A percentile compares a stretch with the other conserved stretches of the same genome.
Conservation (phyloP, 2,888 invertebrate genomes). For the Erebia ligea region DNA sequence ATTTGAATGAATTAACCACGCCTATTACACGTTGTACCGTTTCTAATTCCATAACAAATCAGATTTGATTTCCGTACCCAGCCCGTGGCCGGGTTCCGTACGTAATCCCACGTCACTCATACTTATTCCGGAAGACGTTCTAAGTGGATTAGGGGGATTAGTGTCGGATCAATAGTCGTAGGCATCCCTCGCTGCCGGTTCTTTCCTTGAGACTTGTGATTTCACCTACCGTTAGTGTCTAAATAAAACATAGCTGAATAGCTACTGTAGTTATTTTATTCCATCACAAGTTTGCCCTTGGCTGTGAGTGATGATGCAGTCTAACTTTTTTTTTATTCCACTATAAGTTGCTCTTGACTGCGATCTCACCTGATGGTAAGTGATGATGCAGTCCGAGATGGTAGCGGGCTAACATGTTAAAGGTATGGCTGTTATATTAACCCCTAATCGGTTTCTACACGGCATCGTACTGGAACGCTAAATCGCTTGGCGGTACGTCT, state of each 20-base stretch:
- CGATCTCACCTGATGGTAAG: too few relatives aligned
- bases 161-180: conserved; percentile 67
- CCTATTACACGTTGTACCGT: conserved; percentile 8
- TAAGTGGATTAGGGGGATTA: conserved; percentile 75
- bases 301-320: too few relatives aligned
- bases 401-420: too few relatives aligned
- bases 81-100: conserved; percentile 41
- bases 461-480: too few relatives aligned
- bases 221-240: conserved; percentile 21
- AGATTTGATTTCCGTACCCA: conserved; percentile 31
- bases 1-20: conserved; percentile 7
- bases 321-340: too few relatives aligned
- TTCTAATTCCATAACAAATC: conserved; percentile 32
- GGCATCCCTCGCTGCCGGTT: conserved; percentile 47
- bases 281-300: too few relatives aligned
- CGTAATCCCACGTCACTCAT: conserved; percentile 74
- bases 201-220: conserved; percentile 41
- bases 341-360: too few relatives aligned
- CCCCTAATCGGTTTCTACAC: too few relatives aligned
- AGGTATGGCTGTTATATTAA: too few relatives aligned
- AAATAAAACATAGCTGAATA: background rate
- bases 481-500: too few relatives aligned
- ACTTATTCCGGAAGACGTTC: conserved; percentile 65
- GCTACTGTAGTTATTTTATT: too few relatives aligned
- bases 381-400: too few relatives aligned